Base-by-base conservation (phyloP, 2,113 vertebrate species). In the Periophthalmus modestus region DNA sequence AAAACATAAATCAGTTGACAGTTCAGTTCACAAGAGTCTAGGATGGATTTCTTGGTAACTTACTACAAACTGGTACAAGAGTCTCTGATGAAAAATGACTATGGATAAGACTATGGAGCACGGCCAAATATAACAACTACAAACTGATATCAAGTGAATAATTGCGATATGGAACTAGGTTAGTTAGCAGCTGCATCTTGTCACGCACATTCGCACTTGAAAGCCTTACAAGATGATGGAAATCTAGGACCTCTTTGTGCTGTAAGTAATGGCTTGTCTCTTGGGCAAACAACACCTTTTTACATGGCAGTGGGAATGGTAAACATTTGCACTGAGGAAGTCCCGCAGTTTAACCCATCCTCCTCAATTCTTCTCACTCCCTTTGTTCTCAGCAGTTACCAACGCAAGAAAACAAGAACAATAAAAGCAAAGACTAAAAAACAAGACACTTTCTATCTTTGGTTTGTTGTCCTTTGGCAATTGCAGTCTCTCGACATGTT, bases 321-420 rank as follows among this genome's bases (percentile, higher is more conserved):
- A 92, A 93, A 94, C 88, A 93, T 92, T 92, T 91, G 84, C 77
- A 81, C 81, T 76, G 85, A 84, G 73, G 86, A 89, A 88, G 74
- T 82, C 84, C 46, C 55, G 68, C 88, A 90, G 87, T 83, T 89
- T 85, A 91, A 88, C 81, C 88, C 88, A 73, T 71, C 78, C 77
- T 73, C 69, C 72, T 80, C 85, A 80, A 83, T 81, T 28, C 74
- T 74, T 58, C 77, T 59, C 71, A 72, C 66, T 77, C 86, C 62
- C 78, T 85, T 88, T 87, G 89, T 90, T 86, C 85, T 86, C 46
- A 7, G 78, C 50, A 67, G 72, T 84, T 82, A 85, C 84, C 79
- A 87, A 74, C 82, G 77, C 74, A 78, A 81, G 74, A 87, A 89
- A 85, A 83, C 71, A 86, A 39, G 82, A 83, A 90, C 78, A 86